Base-by-base conservation (phyloP, 2,113 vertebrate genomes). In the Myiopsitta monachus region DNA sequence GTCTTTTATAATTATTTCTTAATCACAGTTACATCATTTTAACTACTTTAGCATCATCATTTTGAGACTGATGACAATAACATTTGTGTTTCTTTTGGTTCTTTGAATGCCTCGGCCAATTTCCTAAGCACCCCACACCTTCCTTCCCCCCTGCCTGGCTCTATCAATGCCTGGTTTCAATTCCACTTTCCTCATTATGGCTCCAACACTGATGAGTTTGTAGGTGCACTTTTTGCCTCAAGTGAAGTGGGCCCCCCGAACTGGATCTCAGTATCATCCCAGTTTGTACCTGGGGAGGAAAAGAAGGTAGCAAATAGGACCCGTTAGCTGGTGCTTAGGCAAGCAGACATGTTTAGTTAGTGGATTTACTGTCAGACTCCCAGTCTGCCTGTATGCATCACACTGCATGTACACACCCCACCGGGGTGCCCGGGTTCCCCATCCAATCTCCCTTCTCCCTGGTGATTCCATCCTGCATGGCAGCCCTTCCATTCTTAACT, bases 191-290 rank as follows among this genome's bases (percentile, higher is more conserved):
- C n/a, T 87, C 36, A 62, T n/a, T 41, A 49, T 7, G 24, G 26
- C 10, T 83, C 41, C 15, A 55, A 52, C 18, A 39, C 10, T 44
- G 31, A 17, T 38, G 18, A 94, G 15, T 30, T 57, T 22, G 16
- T 11, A 41, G 28, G 26, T 33, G 27, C 7, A 44, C 18, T 59
- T 39, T 28, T 14, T 39, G 46, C 30, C 46, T 75, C 49, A 57
- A 52, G 44, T 33, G 41, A 81, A 18, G 24, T 3, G 16, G 28
- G 18, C 3, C 7, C 30, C 12, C 30, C 12, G 39, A 12, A 30
- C 11, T 3, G 0, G 62, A 74, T n/a, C 27, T 69, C 11, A 55
- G 14, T 5, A 18, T 33, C 3, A 0, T 39, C 7, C 41, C 17
- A 64, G 10, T 43, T 73, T 51, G 7, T 36, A 70, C 23, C 30